phyloP scores from a whole-genome alignment of 2,888 invertebrate genomes.

The Electrophaes corylata region DNA sequence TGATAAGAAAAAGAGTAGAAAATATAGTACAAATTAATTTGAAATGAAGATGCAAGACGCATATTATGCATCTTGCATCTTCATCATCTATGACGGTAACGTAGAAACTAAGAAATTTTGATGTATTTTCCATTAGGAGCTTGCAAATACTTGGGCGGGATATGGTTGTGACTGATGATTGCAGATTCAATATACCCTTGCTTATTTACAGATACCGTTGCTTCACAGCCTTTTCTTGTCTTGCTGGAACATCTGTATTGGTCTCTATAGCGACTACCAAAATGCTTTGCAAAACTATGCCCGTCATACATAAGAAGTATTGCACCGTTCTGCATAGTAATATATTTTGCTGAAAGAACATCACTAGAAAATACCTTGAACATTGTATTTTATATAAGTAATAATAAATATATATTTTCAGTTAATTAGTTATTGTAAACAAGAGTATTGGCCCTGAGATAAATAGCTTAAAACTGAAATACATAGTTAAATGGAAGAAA shows the following conservation, averaged over 20 bases:
- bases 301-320: constrained; percentile 25
- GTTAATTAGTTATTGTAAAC: too few species aligned
- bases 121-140: neutral
- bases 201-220: constrained; percentile 25
- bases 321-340: constrained; percentile 17
- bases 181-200: constrained; percentile 21
- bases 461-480: too few species aligned
- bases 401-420: too few species aligned
- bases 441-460: too few species aligned
- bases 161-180: constrained; percentile 29
- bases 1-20: too few species aligned
- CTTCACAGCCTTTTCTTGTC: constrained; percentile 29
- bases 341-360: constrained; percentile 15
- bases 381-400: too few species aligned
- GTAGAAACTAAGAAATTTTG: neutral
- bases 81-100: too few species aligned
- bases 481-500: too few species aligned
- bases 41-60: too few species aligned
- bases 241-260: constrained; percentile 14
- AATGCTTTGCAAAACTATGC: constrained; percentile 10
- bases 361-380: too few species aligned
- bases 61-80: too few species aligned
- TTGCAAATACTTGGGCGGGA: neutral
- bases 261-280: neutral
- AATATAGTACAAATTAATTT: too few species aligned